A percentile compares a stretch with the other conserved stretches of the same genome.
phyloP scores from a whole-genome alignment of 2,113 vertebrate species.

The Notechis scutatus region DNA sequence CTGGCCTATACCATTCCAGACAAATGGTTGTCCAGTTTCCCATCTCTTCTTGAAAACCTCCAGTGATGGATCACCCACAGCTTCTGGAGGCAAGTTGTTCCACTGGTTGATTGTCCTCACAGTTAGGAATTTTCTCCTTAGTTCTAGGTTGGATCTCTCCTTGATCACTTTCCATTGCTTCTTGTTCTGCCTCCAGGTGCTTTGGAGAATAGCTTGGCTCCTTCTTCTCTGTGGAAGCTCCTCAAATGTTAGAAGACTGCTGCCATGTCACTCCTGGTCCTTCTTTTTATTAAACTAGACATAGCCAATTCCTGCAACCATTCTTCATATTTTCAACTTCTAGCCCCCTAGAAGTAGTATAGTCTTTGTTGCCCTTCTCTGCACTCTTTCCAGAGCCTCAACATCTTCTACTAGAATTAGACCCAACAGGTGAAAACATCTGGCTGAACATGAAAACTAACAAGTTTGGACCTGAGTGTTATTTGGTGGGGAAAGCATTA shows the following conservation, averaged over 20 bases:
- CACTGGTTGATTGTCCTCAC: neutral
- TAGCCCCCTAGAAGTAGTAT: neutral
- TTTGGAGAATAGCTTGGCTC: neutral
- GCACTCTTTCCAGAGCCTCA: neutral
- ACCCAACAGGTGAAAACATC: neutral
- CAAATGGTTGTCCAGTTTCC: neutral
- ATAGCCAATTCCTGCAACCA: neutral
- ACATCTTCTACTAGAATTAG: neutral
- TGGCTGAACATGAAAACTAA: neutral
- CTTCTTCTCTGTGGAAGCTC: neutral
- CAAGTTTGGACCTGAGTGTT: neutral
- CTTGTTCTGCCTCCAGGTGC: neutral
- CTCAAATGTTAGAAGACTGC: neutral
- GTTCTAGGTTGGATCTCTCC: neutral
- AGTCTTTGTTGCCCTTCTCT: neutral
- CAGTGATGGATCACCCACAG: neutral
- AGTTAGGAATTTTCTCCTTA: neutral
- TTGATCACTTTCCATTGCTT: neutral
- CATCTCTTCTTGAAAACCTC: neutral
- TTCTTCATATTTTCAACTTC: too few species aligned
- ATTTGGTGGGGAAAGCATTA: neutral
- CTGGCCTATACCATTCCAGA: neutral
- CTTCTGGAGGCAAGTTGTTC: neutral
- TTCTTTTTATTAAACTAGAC: neutral
- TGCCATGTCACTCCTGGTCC: too few species aligned